Conservation (phyloP, 2,113 vertebrate species). For the Nettapus auritus region DNA sequence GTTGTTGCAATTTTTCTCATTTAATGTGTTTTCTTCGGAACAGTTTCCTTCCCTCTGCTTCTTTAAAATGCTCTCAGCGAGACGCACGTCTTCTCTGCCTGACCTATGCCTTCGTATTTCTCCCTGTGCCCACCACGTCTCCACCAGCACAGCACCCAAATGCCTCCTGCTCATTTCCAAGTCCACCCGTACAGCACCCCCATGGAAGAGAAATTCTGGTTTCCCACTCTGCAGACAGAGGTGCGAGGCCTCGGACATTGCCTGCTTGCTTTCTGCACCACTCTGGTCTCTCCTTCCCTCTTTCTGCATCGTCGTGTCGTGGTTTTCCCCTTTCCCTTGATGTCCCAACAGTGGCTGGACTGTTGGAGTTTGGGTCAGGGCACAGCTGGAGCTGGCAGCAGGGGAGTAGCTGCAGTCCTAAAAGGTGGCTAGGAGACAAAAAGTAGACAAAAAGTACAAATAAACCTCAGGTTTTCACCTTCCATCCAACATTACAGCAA, state of each 20-base stretch:
- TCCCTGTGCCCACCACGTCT: background rate
- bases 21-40: background rate
- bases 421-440: background rate
- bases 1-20: background rate
- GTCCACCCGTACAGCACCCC: background rate
- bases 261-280: background rate
- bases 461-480: background rate
- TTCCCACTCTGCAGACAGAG: background rate
- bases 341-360: background rate
- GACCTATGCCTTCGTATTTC: background rate
- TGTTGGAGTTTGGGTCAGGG: background rate
- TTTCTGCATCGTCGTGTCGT: background rate
- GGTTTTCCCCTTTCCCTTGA: background rate
- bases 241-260: background rate
- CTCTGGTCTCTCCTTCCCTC: background rate
- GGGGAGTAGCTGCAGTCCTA: background rate
- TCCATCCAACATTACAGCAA: background rate
- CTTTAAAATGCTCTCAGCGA: background rate
- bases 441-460: background rate
- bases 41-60: background rate
- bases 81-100: background rate
- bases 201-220: background rate
- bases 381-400: background rate
- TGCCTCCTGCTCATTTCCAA: accelerated
- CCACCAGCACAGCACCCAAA: background rate